Conservation (phyloP, 2,797 vertebrate species). For the Onychomys leucogaster region DNA sequence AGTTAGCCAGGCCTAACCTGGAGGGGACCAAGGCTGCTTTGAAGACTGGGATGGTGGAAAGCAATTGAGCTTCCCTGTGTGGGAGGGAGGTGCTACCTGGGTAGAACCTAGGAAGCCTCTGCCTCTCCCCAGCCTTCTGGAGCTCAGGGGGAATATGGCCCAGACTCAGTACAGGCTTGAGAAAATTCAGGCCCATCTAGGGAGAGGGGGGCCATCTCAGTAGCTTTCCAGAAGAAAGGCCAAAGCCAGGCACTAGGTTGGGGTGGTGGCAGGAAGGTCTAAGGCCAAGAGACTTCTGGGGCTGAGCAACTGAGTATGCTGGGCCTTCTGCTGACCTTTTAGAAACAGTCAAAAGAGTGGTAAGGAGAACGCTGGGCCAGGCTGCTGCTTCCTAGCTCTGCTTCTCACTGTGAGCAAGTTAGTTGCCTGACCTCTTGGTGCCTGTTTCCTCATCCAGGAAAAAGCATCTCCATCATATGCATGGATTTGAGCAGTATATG, state of each 20-base stretch:
- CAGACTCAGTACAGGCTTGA: neutral
- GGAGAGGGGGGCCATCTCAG: neutral
- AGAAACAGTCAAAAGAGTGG: neutral
- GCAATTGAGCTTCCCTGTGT: neutral
- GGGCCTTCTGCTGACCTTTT: neutral
- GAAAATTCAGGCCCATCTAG: neutral
- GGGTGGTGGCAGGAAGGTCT: neutral
- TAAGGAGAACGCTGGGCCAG: neutral
- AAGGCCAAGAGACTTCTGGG: neutral
- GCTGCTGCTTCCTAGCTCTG: neutral
- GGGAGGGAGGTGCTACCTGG: neutral
- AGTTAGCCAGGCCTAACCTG: neutral
- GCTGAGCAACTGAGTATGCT: neutral
- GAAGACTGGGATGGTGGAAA: neutral
- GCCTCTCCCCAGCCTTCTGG: neutral
- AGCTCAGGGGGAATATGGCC: neutral
- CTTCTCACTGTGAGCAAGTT: neutral
- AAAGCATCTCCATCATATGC: rapidly evolving
- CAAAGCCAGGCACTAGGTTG: neutral
- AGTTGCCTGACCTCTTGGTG: neutral
- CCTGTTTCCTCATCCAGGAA: neutral
- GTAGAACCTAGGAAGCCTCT: neutral
- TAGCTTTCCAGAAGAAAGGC: neutral
- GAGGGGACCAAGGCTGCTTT: neutral
- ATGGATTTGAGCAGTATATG: neutral